A percentile compares a stretch with the other conserved stretches of the same genome.
Evolutionary conservation across 2,888 invertebrate species (phyloP).

Genomic region (Mimachlamys varia): DNA sequence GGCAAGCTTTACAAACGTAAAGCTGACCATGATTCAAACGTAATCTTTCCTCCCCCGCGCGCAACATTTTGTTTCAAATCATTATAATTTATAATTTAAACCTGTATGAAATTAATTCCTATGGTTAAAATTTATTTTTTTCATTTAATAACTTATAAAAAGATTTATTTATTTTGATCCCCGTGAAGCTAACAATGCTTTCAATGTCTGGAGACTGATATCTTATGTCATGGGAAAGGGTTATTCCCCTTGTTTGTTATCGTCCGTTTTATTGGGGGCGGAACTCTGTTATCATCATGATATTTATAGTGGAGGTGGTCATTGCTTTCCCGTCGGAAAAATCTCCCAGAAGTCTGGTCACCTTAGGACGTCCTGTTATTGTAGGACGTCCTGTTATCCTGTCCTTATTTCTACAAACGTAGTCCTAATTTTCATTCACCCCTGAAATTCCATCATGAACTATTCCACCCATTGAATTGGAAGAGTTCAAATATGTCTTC

Average conservation of each 20-base stretch:
- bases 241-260: constrained; percentile 30
- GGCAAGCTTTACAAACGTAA: neutral
- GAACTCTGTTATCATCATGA: neutral
- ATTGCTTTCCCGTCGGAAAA: neutral
- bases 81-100: neutral
- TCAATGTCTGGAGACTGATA: neutral
- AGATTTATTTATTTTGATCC: neutral
- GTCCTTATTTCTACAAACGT: neutral
- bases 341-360: neutral
- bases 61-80: neutral
- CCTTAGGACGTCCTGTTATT: neutral
- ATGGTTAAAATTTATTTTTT: neutral
- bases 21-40: neutral
- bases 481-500: too few species aligned
- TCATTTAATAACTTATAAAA: neutral
- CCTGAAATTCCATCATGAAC: too few species aligned
- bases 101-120: neutral
- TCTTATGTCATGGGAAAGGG: neutral
- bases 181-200: neutral
- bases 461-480: too few species aligned
- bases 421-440: neutral
- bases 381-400: neutral
- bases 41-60: neutral
- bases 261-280: neutral
- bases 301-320: neutral